Base-by-base conservation (phyloP, 2,888 invertebrate species). In the Choreutis nemorana region DNA sequence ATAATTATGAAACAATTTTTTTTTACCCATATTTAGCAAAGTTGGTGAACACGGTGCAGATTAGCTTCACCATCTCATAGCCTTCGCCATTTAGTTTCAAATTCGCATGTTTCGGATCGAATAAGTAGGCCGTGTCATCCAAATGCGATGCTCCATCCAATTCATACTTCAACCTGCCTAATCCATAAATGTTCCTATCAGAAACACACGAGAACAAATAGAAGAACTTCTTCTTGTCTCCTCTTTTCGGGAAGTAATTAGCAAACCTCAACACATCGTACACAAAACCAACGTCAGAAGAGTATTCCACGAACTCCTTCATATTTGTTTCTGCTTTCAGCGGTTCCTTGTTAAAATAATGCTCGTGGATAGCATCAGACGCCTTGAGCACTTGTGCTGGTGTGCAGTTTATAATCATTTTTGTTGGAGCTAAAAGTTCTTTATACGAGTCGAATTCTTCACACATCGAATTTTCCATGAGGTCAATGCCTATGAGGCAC, bases 401-500 rank as follows among this genome's bases (percentile, higher is more conserved):
- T 6, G 38, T 34, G 26, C 7, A 8, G 8, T 26, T 23, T 14
- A 27, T 29, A 1, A 16, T 10, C 14, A 35, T 25, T 14, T 26
- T 40, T 14, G 39, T 43, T 0, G 54, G 54, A n/a, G 43, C 43
- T 2, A 54, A 29, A 26, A 45, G 7, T 34, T 55, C 55, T 10
- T 34, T 25, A 15, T 41, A 45, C 18, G 31, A 35, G 13, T 39
- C 40, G 22, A 47, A 49, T 4, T 23, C 12, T 6, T 39, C 26
- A 9, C 42, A 14, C n/a, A 39, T 4, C n/a, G 15, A 29, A 14
- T 26, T 28, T 4, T 34, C 27, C 3, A 26, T 20, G 3, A 26
- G 6, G 3, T 11, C 2, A 2, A 27, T 10, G 6, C 16, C 30
- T 5, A 44, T 26, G 3, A 45, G 26, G 5, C 87, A 86, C 61